Conservation (phyloP, 2,797 vertebrate species). For the Spheniscus humboldti region DNA sequence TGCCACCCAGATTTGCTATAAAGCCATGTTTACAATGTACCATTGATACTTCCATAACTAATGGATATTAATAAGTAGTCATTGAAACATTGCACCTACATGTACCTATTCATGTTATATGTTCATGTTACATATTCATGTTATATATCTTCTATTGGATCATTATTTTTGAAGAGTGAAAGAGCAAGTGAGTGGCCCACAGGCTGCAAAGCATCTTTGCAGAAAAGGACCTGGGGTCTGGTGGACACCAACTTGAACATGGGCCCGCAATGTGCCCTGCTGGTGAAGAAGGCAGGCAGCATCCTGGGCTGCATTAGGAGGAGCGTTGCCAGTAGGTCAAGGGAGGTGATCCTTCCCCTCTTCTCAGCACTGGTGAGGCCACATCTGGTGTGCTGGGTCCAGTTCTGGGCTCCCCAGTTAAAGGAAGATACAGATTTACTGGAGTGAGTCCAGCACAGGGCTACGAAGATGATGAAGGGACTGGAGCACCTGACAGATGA, state of each 20-base stretch:
- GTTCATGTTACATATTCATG: not conserved
- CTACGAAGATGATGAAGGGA: accelerated
- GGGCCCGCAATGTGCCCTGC: not conserved
- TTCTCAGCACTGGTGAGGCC: not conserved
- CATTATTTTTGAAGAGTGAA: not conserved
- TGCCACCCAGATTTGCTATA: not conserved
- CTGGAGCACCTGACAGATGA: not conserved
- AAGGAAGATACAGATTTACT: not conserved
- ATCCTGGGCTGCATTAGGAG: not conserved
- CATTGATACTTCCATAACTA: not conserved
- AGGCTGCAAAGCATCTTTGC: not conserved
- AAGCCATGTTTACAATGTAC: not conserved
- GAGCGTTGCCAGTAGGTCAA: not conserved
- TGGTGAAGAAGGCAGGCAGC: not conserved
- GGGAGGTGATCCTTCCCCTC: not conserved
- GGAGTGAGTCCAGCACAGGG: not conserved
- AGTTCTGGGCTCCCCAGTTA: not conserved
- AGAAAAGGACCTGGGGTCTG: not conserved
- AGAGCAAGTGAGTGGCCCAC: not conserved
- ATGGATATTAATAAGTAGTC: not conserved
- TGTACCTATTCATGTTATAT: not conserved
- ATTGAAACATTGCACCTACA: not conserved
- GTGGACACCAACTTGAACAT: not conserved
- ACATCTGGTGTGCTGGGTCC: not conserved
- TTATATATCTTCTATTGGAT: not conserved